Percentiles rank a stretch among this genome's conserved stretches.
Conservation (phyloP, 2,888 invertebrate genomes). For the Tetragonula carbonaria region DNA sequence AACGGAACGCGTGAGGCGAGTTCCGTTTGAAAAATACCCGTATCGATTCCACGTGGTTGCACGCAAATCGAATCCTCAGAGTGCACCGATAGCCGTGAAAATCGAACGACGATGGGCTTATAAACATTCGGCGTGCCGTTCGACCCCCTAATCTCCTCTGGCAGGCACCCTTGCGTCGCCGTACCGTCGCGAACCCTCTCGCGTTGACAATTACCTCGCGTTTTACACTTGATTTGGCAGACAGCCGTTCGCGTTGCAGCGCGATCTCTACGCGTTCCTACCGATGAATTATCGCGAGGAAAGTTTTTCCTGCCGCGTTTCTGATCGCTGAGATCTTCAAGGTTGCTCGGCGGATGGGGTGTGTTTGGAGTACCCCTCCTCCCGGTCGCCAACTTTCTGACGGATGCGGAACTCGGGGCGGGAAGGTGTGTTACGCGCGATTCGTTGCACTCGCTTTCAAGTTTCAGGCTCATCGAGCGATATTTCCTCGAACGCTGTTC, state of each 20-base stretch:
- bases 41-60: slow-evolving; percentile 39
- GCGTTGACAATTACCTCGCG: slow-evolving; percentile 69
- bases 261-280: slow-evolving; percentile 37
- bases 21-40: slow-evolving; percentile 36
- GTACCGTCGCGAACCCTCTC: slow-evolving; percentile 43
- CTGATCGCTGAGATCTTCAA: slow-evolving; percentile 5
- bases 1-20: neutral
- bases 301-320: slow-evolving; percentile 70
- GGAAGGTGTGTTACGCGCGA: slow-evolving; percentile 59
- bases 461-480: slow-evolving; percentile 25
- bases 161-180: slow-evolving; percentile 42
- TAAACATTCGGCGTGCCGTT: slow-evolving; percentile 57
- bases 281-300: slow-evolving; percentile 75
- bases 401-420: slow-evolving; percentile 47
- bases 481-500: neutral
- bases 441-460: slow-evolving; percentile 43
- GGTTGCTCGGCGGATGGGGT: slow-evolving; percentile 7
- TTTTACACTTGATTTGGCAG: slow-evolving; percentile 73
- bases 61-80: slow-evolving; percentile 38
- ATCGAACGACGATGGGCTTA: slow-evolving; percentile 52
- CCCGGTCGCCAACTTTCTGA: slow-evolving; percentile 34
- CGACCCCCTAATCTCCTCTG: slow-evolving; percentile 47
- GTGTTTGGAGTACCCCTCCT: neutral
- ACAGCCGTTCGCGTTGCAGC: slow-evolving; percentile 40
- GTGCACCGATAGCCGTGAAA: slow-evolving; percentile 48